Evolutionary conservation across 2,888 invertebrate species (phyloP), one percentile per base, ranked within the genome.

Genomic region (Rapana venosa): DNA sequence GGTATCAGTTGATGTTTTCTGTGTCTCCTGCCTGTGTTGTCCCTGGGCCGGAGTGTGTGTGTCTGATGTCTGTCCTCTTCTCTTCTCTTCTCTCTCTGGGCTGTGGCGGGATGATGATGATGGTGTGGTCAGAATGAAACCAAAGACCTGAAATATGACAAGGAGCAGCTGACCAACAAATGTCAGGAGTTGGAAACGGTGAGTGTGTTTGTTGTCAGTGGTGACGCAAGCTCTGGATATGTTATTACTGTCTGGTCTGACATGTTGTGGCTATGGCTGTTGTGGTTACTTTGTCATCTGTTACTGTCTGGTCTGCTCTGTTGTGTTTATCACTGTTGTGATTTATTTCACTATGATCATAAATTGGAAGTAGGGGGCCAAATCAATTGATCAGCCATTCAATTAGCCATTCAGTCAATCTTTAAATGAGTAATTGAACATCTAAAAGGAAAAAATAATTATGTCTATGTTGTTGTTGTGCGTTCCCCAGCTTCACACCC

Each of bases 131-230:
- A 95, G 94, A 92, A 92, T 91, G 95, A 95, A 88, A 74, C 94
- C 22, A 91, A 94, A 88, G 92, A 94, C 66, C 84, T 93, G n/a
- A 92, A 92, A 90, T 92, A 93, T 91, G 94, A 95, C 79, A 94
- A 94, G 86, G 93, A 93, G 87, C 91, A 93, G 56, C 86, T 94
- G 35, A 94, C 95, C 58, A 92, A 93, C 87, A 94, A 94, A 93
- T 92, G 93, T 17, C 93, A 94, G 87, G 95, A 95, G 88, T 91
- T 94, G 11, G 95, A 94, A 91, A 93, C 93, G 36, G 94, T 94
- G 92, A 93, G 94, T 93, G 58, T 66, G 5, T 0, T 22, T 32
- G 30, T 17, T 47, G 47, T 2, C 47, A 47, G 8, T 47, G 47
- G 47, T 47, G 47, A 79, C 4, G n/a, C 74, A 74, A n/a, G 74